phyloP scores from a whole-genome alignment of 2,113 vertebrate species.

The Sinocyclocheilus anophthalmus region DNA sequence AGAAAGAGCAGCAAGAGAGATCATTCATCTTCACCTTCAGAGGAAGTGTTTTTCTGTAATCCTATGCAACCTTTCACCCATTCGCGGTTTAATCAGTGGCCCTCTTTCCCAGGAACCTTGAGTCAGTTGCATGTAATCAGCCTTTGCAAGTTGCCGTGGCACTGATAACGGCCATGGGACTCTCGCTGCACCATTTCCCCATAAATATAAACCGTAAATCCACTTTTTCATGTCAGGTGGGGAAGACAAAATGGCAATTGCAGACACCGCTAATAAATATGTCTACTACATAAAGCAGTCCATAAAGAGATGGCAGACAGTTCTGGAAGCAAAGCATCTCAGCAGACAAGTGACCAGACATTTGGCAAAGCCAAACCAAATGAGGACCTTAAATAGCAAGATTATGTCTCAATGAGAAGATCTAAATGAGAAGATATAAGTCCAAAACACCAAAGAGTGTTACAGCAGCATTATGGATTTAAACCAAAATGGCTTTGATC shows the following conservation, averaged over 20 bases:
- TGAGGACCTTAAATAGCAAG: conserved; percentile 39
- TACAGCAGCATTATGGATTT: conserved; percentile 6
- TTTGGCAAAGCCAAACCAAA: conserved; percentile 9
- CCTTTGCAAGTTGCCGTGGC: background rate
- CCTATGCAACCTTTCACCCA: conserved; percentile 17
- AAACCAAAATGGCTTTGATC: conserved; percentile 60
- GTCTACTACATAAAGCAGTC: background rate
- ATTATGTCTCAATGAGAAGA: conserved; percentile 61
- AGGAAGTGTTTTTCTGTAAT: background rate
- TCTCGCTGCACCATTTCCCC: conserved; percentile 60
- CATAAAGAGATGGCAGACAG: background rate
- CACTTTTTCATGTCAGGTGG: conserved; percentile 49
- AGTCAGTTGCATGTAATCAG: conserved; percentile 28
- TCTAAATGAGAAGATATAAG: conserved; percentile 53
- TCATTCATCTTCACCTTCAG: conserved; percentile 9
- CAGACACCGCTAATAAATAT: conserved; percentile 41
- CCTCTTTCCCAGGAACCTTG: conserved; percentile 35
- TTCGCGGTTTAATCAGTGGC: conserved; percentile 24
- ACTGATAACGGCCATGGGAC: conserved; percentile 64
- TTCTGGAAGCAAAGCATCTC: background rate
- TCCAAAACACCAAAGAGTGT: background rate
- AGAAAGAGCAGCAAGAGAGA: background rate
- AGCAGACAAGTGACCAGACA: background rate
- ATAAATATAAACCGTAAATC: conserved; percentile 71
- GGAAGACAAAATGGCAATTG: conserved; percentile 35